Conservation (phyloP, 2,113 vertebrate genomes). For the Ahaetulla prasina region DNA sequence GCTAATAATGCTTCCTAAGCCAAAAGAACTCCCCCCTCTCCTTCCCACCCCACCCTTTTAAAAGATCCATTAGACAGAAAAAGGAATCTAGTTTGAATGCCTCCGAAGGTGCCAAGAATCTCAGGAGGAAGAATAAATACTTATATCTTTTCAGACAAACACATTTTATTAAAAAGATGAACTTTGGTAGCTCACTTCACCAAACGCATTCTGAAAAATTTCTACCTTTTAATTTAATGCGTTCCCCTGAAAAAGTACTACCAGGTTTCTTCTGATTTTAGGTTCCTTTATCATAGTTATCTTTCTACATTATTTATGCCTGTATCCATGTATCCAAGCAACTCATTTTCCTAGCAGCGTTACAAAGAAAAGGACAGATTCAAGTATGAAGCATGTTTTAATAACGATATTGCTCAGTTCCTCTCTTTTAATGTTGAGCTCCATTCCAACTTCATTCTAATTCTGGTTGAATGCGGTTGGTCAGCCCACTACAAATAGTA, state of each 20-base stretch:
- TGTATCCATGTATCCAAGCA: not conserved
- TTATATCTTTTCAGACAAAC: not conserved
- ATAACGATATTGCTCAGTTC: not conserved
- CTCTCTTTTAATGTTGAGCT: not conserved
- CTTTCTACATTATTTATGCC: slow-evolving; percentile 27
- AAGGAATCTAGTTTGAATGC: not conserved
- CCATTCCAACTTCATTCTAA: no score
- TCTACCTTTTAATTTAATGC: not conserved
- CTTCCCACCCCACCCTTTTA: rapidly evolving
- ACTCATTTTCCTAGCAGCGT: not conserved
- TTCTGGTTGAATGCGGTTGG: no score
- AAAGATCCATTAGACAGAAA: not conserved
- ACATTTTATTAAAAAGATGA: not conserved
- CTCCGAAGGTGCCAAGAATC: not conserved
- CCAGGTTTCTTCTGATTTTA: not conserved
- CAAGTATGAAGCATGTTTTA: not conserved
- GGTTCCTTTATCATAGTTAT: not conserved
- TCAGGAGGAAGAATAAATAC: not conserved
- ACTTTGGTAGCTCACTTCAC: not conserved
- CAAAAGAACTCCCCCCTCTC: not conserved
- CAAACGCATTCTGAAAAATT: not conserved
- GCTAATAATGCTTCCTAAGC: not conserved
- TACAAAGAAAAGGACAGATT: not conserved
- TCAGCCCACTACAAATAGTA: no score
- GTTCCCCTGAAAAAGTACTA: not conserved